phyloP scores from a whole-genome alignment of 2,113 vertebrate species.

The Malurus melanocephalus region DNA sequence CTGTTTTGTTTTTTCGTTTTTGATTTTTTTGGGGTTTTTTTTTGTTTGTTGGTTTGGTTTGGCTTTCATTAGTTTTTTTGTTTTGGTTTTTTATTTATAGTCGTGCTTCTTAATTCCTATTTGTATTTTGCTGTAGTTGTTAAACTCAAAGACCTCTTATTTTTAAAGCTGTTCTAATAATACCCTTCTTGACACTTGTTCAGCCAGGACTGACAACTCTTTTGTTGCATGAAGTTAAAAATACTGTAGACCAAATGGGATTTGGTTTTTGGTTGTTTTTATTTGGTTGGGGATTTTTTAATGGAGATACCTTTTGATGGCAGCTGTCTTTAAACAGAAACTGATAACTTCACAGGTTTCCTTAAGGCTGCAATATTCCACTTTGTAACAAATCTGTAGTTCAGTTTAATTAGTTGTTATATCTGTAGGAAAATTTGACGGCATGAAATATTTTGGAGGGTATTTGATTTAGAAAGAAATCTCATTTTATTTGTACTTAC shows the following conservation, averaged over 20 bases:
- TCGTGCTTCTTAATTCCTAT: neutral
- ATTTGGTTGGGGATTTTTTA: neutral
- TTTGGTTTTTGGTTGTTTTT: neutral
- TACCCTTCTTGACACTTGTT: neutral
- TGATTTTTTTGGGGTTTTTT: neutral
- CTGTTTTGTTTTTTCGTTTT: neutral
- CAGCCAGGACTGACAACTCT: neutral
- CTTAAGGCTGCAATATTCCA: neutral
- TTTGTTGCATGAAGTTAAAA: neutral
- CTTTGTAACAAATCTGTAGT: neutral
- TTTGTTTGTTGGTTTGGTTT: neutral
- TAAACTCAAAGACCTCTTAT: neutral
- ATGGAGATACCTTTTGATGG: neutral
- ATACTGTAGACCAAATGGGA: neutral
- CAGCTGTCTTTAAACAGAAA: neutral
- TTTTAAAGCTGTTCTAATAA: slow-evolving; percentile 18
- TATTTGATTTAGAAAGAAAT: neutral
- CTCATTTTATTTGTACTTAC: neutral
- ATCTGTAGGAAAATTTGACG: neutral
- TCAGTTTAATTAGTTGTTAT: neutral
- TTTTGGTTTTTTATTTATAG: neutral
- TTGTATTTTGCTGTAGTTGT: neutral
- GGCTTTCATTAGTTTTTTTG: neutral
- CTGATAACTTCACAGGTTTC: neutral
- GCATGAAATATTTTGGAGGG: neutral